Percentiles rank a stretch among this genome's conserved stretches.
Evolutionary conservation across 2,113 vertebrate species (phyloP).

Genomic region (Neopipo cinnamomea): DNA sequence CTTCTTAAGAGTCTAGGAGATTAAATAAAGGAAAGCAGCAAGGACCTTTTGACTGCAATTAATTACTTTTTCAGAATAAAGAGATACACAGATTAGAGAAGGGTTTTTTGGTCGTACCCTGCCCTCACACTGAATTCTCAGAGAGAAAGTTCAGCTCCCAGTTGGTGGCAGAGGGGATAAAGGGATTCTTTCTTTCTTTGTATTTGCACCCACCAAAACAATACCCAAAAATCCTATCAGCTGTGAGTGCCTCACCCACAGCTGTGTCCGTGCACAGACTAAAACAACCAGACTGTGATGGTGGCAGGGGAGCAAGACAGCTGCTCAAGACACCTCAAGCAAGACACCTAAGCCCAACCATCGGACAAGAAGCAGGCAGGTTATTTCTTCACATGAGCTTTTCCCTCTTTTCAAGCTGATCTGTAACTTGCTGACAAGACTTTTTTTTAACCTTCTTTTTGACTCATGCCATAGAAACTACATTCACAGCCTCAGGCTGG

Average conservation of each 20-base stretch:
- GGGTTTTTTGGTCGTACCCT: neutral
- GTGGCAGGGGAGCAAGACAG: neutral
- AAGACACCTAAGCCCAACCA: neutral
- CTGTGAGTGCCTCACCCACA: neutral
- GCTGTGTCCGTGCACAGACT: rapidly evolving
- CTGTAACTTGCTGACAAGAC: neutral
- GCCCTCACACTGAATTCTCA: neutral
- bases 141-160: neutral
- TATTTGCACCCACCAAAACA: neutral
- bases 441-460: neutral
- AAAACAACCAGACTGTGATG: neutral
- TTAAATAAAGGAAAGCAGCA: neutral
- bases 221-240: neutral
- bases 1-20: neutral
- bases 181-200: neutral
- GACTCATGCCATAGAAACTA: neutral
- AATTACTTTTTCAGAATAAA: neutral
- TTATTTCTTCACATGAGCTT: neutral
- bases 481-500: neutral
- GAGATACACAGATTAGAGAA: neutral
- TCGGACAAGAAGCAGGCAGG: neutral
- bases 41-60: neutral
- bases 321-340: too few relatives aligned
- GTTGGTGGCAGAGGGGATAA: neutral
- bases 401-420: neutral